Evolutionary conservation across 2,113 vertebrate genomes (phyloP).

Genomic region (Cinclus cinclus): DNA sequence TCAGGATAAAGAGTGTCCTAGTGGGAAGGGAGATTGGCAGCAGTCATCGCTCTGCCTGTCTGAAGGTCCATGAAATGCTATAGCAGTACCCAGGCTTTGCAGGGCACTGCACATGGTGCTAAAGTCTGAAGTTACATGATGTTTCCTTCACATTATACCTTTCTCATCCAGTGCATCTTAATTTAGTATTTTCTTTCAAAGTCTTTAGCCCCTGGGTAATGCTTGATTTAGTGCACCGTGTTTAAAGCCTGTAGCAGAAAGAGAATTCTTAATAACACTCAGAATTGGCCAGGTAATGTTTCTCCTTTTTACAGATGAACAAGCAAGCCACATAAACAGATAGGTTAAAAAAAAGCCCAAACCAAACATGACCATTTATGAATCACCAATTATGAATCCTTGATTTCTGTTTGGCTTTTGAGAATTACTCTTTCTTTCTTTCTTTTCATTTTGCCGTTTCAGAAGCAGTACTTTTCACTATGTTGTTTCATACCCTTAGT

Average conservation of each 20-base stretch:
- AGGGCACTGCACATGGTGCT: background rate
- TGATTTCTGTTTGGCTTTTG: background rate
- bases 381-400: background rate
- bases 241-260: background rate
- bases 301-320: background rate
- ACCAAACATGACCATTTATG: background rate
- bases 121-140: accelerated
- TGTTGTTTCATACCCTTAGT: accelerated
- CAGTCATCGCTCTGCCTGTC: background rate
- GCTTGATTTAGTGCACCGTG: background rate
- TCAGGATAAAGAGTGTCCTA: background rate
- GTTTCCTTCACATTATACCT: background rate
- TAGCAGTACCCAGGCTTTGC: background rate
- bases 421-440: background rate
- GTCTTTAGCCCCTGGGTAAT: background rate
- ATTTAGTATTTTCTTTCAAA: background rate
- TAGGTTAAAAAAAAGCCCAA: background rate
- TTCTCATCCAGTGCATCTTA: background rate
- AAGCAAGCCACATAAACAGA: background rate
- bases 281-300: background rate
- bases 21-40: background rate
- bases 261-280: background rate
- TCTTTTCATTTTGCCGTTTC: background rate
- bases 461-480: background rate
- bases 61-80: background rate